Base-by-base conservation (phyloP, 2,797 vertebrate genomes). In the Protosalanx chinensis region DNA sequence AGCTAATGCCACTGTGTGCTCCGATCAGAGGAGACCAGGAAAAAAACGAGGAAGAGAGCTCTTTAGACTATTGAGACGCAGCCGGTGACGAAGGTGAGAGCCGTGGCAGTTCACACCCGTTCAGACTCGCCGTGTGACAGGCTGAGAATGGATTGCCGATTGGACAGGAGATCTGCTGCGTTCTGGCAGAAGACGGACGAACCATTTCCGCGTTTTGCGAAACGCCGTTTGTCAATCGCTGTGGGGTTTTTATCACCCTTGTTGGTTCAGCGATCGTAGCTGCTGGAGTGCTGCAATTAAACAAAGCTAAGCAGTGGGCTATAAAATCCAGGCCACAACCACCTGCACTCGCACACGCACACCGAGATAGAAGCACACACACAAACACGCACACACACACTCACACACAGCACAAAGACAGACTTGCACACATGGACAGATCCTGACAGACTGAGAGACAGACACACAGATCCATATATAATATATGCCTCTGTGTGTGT, bases 241-340 rank as follows among this genome's bases (percentile, higher is more conserved):
- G 63, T 2, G 5, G 5, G 46, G 29, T n/a, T 32, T 67, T 4
- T 37, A 15, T 23, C 35, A 84, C 93, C 84, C 91, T 93, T 94
- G 85, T 84, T 86, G 93, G 94, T 93, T 92, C 71, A 7, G 35
- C 35, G 35, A 32, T 76, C 41, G 4, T 85, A 27, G 84, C 86
- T 72, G 84, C 85, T 84, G 67, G 13, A 57, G 68, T 89, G 84
- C 85, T 88, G 23, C 83, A 81, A 88, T 91, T 87, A 83, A 78
- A 65, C 78, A 80, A 85, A 91, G 93, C 94, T 96, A 94, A 94
- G 86, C 75, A 0, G 84, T 81, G 92, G 91, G 91, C 91, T 90
- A 72, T 37, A 46, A 83, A 76, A 80, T 15, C 7, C 56, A 91
- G 93, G 93, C 73, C 73, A 57, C 76, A 86, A 76, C 5, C 81